Evolutionary conservation across 2,888 invertebrate genomes (phyloP).

Genomic region (Phyllotreta cruciferae): DNA sequence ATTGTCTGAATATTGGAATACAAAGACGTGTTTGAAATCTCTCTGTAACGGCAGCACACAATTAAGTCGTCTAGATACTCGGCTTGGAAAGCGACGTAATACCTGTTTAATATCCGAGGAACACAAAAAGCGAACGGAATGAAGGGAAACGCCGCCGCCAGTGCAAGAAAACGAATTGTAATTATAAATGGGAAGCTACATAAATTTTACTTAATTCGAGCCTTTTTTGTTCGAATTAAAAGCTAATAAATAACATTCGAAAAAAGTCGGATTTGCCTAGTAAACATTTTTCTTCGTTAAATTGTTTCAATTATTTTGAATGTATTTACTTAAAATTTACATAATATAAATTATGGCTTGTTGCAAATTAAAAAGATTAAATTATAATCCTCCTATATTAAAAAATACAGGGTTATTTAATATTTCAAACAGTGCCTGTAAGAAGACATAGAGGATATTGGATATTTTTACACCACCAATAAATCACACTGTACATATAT

Average conservation of each 20-base stretch:
- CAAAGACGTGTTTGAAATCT: slow-evolving; percentile 23
- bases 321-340: no score
- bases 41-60: slow-evolving; percentile 21
- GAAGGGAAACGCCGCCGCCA: slow-evolving; percentile 16
- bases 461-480: no score
- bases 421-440: no score
- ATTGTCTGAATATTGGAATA: slow-evolving; percentile 18
- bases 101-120: slow-evolving; percentile 29
- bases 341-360: no score
- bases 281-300: no score
- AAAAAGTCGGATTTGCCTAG: not conserved
- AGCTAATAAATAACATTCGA: slow-evolving; percentile 15
- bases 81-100: slow-evolving; percentile 19
- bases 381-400: no score
- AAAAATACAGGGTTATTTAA: no score
- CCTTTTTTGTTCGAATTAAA: slow-evolving; percentile 32
- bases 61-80: slow-evolving; percentile 23
- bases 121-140: slow-evolving; percentile 20
- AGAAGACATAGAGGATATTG: no score
- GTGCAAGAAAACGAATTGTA: slow-evolving; percentile 25
- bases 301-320: no score
- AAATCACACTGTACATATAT: no score
- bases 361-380: no score
- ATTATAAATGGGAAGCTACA: slow-evolving; percentile 33
- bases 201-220: slow-evolving; percentile 28